Base-by-base conservation (phyloP, 2,113 vertebrate genomes). In the Parotia lawesii region DNA sequence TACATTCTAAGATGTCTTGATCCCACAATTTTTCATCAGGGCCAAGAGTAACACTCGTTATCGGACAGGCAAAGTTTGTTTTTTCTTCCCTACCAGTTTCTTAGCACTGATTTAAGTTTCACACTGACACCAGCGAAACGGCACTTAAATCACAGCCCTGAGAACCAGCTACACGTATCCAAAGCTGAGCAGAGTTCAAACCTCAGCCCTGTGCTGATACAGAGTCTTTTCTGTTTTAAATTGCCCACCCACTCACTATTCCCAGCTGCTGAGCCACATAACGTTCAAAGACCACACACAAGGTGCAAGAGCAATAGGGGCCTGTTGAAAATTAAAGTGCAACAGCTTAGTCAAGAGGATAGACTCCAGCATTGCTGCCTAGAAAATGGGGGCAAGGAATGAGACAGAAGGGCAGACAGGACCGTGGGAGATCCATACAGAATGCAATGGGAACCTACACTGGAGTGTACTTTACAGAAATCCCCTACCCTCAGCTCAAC, bases 211-310 rank as follows among this genome's bases (percentile, higher is more conserved):
- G 95, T 78, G 90, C 97, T 96, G 97, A 97, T 98, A 97, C 94
- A 94, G 94, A 97, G 93, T 96, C 95, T 87, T 94, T 96, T 95
- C 95, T 95, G 93, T 95, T 96, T 96, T 94, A 95, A 95, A 95
- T 95, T 96, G 88, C 96, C 94, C 95, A 94, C 95, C 96, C 96
- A 94, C 95, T 97, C 97, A 96, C 97, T 97, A 90, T 93, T 97
- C 97, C 97, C 97, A 98, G 97, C 98, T 97, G 98, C 95, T 2
- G 95, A 97, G 91, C 96, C 93, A 90, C 96, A 95, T 96, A 97
- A 97, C 45, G 33, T 97, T 93, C 92, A 92, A 96, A 97, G 97
- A 98, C 98, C 98, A 98, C 98, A 98, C 97, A 98, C 97, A 97
- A 96, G 97, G 96, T 98, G 95, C 93, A 97, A 96, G 93, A 90